These are phyloP conservation scores for Ciconia boyciana DNA, from an alignment of 2,113 vertebrate species.

Conservation along the genomic window DNA sequence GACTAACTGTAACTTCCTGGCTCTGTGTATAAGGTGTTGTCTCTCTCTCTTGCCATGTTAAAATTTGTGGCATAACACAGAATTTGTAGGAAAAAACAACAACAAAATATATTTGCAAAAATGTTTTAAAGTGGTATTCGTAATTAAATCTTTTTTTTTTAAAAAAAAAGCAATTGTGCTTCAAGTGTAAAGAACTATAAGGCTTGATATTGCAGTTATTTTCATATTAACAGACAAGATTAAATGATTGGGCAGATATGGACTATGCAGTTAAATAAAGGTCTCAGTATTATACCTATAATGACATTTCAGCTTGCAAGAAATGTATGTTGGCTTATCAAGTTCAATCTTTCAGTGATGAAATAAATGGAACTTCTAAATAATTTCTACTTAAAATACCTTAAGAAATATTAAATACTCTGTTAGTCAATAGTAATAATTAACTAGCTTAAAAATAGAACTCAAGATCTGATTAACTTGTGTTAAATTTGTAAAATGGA, in stretches of 20 bases:
- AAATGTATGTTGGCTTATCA: not conserved
- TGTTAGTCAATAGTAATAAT: not conserved
- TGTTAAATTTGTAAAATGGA: not conserved
- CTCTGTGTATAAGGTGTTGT: not conserved
- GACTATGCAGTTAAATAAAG: not conserved
- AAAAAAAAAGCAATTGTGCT: not conserved
- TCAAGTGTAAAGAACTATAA: not conserved
- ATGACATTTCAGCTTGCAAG: not conserved
- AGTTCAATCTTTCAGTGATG: not conserved
- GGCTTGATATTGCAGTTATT: not conserved
- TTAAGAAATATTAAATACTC: not conserved
- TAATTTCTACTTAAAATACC: not conserved
- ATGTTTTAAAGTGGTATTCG: not conserved
- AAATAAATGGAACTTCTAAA: not conserved
- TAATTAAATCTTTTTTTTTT: not conserved
- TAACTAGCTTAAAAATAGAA: not conserved
- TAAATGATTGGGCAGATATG: not conserved
- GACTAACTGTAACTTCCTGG: not conserved
- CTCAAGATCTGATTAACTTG: not conserved
- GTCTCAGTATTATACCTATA: not conserved
- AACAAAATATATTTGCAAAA: not conserved
- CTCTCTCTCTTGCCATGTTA: not conserved
- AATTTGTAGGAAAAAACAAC: not conserved
- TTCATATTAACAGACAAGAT: not conserved
- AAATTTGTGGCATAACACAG: not conserved